Percentiles rank a stretch among this genome's conserved stretches.
These are phyloP conservation scores for Noctua janthe DNA, from an alignment of 2,888 invertebrate species.

Conservation along the genomic window DNA sequence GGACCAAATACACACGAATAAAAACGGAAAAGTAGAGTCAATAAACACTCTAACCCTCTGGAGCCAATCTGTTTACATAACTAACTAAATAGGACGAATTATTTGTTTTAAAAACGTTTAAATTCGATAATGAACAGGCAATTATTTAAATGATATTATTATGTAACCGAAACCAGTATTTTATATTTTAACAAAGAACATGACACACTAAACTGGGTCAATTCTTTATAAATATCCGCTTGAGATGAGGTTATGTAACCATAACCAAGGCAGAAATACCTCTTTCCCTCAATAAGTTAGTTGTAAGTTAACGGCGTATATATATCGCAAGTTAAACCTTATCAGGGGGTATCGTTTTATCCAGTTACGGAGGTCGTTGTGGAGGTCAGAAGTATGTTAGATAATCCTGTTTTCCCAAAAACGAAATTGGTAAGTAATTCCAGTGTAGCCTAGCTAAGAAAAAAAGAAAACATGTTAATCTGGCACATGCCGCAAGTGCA, in stretches of 20 bases:
- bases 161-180: slow-evolving; percentile 9
- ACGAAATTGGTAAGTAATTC: not conserved
- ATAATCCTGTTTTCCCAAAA: not conserved
- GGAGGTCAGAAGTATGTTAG: not conserved
- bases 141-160: not conserved
- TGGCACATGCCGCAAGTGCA: not conserved
- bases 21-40: not conserved
- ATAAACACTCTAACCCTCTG: not conserved
- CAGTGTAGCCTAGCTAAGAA: not conserved
- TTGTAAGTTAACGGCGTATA: not conserved
- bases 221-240: slow-evolving; percentile 38
- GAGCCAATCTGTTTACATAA: not conserved
- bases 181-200: slow-evolving; percentile 19
- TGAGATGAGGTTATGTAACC: slow-evolving; percentile 19
- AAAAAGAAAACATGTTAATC: not conserved
- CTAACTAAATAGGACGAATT: not conserved
- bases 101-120: not conserved
- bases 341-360: not conserved
- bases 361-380: not conserved
- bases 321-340: too few species aligned
- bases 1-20: not conserved
- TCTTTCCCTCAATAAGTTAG: slow-evolving; percentile 7
- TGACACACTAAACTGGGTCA: slow-evolving; percentile 26
- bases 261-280: not conserved
- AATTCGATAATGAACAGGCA: not conserved